phyloP scores from a whole-genome alignment of 37 sponge, comb jelly and placozoan species.

The Crambe crambe region DNA sequence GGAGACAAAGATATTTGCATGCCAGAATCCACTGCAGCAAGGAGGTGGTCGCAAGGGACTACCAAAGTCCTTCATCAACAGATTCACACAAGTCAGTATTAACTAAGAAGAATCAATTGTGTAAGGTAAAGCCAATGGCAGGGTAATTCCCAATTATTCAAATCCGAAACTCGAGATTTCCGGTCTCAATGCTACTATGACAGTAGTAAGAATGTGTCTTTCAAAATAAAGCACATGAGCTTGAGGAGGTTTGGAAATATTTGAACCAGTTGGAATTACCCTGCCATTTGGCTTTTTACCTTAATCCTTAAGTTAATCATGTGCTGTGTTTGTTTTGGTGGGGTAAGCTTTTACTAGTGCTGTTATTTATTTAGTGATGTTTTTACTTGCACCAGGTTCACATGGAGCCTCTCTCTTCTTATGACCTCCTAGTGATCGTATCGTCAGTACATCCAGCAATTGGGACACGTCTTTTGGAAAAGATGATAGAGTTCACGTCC shows the following conservation, averaged over 20 bases:
- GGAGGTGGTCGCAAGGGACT: slow-evolving; percentile 97
- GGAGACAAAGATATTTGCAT: slow-evolving; percentile 90
- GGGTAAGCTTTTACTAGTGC: no score
- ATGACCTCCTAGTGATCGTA: slow-evolving; percentile 78
- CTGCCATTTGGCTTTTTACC: no score
- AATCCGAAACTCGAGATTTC: no score
- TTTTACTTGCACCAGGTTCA: slow-evolving; percentile 65
- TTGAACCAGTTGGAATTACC: no score
- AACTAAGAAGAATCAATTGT: not conserved
- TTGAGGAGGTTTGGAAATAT: no score
- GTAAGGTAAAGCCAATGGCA: not conserved
- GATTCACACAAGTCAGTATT: slow-evolving; percentile 83
- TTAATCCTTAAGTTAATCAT: no score
- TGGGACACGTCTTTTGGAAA: slow-evolving; percentile 21
- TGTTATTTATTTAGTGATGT: not conserved
- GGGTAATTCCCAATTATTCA: not conserved
- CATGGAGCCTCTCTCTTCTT: slow-evolving; percentile 62
- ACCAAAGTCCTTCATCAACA: slow-evolving; percentile 94
- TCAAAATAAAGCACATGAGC: no score
- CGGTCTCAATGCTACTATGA: no score
- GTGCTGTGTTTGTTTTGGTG: no score
- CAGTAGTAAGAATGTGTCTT: no score
- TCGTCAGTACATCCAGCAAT: slow-evolving; percentile 61
- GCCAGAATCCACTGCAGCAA: slow-evolving; percentile 94
- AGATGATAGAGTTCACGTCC: slow-evolving; percentile 83